phyloP scores from a whole-genome alignment of 2,888 invertebrate species.

The Drosophila mimetica region DNA sequence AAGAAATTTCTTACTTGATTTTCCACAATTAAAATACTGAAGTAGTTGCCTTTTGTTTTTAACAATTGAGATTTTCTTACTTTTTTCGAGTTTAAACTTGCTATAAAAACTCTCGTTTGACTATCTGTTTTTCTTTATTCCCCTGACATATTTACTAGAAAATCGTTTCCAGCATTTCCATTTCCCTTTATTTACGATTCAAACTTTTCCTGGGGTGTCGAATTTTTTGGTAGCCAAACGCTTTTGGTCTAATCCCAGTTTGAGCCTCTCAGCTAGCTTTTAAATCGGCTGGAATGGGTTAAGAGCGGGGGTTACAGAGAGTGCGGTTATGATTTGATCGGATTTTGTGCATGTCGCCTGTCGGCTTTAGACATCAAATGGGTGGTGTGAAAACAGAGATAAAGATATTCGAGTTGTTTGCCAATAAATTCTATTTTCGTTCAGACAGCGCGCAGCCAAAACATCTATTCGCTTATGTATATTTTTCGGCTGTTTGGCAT shows the following conservation, averaged over 20 bases:
- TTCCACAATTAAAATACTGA: no score
- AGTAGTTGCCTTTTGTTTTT: no score
- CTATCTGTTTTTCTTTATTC: background rate
- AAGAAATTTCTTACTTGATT: no score
- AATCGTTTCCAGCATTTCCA: background rate
- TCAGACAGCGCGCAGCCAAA: constrained; percentile 6
- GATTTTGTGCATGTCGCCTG: constrained; percentile 71
- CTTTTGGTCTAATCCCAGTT: constrained; percentile 53
- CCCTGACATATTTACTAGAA: background rate
- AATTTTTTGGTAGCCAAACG: constrained; percentile 9
- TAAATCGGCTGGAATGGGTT: constrained; percentile 38
- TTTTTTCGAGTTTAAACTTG: background rate
- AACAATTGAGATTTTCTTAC: no score
- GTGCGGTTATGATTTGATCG: constrained; percentile 48
- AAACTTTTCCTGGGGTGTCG: background rate
- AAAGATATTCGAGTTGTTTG: constrained; percentile 39
- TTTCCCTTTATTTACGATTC: background rate
- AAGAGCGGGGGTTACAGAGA: background rate
- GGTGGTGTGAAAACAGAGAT: constrained; percentile 40
- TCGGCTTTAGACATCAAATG: constrained; percentile 71
- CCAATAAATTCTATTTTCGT: constrained; percentile 25
- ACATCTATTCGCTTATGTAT: constrained; percentile 33
- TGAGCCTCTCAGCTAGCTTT: constrained; percentile 58
- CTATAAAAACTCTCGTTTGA: background rate
- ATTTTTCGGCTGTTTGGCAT: constrained; percentile 1